phyloP scores from a whole-genome alignment of 2,797 vertebrate species.

The Eulemur albifrons region DNA sequence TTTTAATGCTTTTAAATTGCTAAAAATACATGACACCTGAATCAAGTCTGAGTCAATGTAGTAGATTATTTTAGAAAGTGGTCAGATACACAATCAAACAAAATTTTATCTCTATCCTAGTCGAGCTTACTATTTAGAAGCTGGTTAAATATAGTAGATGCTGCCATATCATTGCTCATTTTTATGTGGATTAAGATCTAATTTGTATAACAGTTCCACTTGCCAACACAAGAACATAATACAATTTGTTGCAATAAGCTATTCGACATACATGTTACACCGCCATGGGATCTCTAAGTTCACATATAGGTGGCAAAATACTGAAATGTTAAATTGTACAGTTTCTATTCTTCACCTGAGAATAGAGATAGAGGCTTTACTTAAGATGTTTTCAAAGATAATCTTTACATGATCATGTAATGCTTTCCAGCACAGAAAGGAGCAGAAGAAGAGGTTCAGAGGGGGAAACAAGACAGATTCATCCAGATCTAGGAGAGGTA shows the following conservation, averaged over 20 bases:
- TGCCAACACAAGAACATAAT: neutral
- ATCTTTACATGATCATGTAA: neutral
- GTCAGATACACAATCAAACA: neutral
- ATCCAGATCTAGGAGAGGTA: neutral
- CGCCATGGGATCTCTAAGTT: neutral
- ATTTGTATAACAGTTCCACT: neutral
- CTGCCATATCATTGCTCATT: neutral
- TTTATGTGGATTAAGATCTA: neutral
- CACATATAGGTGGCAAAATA: neutral
- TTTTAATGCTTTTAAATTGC: neutral
- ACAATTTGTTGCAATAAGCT: neutral
- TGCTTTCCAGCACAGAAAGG: neutral
- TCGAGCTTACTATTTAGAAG: neutral
- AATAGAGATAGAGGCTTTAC: neutral
- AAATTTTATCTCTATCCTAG: neutral
- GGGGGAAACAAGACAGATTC: neutral
- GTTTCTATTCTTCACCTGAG: neutral
- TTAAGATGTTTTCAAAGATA: neutral
- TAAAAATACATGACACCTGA: neutral
- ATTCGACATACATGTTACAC: neutral
- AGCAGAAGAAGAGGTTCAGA: neutral
- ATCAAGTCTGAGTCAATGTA: neutral
- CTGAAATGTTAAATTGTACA: neutral
- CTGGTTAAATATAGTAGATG: neutral
- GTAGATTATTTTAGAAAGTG: neutral